Conservation (phyloP, 2,888 invertebrate genomes). For the Megamerina dolium region DNA sequence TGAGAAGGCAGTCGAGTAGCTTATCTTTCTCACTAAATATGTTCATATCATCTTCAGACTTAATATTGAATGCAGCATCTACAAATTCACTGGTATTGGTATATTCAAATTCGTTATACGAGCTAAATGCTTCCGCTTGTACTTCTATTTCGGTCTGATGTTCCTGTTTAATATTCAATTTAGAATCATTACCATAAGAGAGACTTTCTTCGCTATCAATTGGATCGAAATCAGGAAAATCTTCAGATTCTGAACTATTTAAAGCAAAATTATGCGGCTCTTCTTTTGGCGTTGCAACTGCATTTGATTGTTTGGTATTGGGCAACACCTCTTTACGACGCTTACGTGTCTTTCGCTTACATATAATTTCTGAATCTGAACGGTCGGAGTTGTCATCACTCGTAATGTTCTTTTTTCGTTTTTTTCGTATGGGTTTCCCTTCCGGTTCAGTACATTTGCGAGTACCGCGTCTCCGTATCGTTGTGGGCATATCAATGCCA, state of each 20-base stretch:
- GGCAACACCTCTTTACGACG: not conserved
- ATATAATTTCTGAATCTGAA: not conserved
- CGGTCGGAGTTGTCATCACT: not conserved
- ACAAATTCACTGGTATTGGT: slow-evolving; percentile 29
- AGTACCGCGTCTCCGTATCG: no score
- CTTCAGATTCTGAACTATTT: slow-evolving; percentile 32
- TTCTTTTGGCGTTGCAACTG: not conserved
- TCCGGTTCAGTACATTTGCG: no score
- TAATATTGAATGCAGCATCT: slow-evolving; percentile 19
- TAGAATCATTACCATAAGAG: not conserved
- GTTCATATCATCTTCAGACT: slow-evolving; percentile 34
- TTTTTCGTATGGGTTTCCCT: not conserved
- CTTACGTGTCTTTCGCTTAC: not conserved
- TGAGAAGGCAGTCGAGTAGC: slow-evolving; percentile 34
- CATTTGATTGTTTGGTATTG: not conserved
- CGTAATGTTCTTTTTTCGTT: slow-evolving; percentile 1
- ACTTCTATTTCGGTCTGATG: no score
- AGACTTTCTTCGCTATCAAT: slow-evolving; percentile 13
- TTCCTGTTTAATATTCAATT: slow-evolving; percentile 28
- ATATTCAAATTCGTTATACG: slow-evolving; percentile 27
- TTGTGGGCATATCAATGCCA: slow-evolving; percentile 1
- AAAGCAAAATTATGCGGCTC: slow-evolving; percentile 7
- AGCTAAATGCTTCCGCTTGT: slow-evolving; percentile 21
- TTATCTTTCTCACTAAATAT: slow-evolving; percentile 39
- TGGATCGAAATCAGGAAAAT: slow-evolving; percentile 34